Base-by-base conservation (phyloP, 2,888 invertebrate species). In the Harpalus rufipes region DNA sequence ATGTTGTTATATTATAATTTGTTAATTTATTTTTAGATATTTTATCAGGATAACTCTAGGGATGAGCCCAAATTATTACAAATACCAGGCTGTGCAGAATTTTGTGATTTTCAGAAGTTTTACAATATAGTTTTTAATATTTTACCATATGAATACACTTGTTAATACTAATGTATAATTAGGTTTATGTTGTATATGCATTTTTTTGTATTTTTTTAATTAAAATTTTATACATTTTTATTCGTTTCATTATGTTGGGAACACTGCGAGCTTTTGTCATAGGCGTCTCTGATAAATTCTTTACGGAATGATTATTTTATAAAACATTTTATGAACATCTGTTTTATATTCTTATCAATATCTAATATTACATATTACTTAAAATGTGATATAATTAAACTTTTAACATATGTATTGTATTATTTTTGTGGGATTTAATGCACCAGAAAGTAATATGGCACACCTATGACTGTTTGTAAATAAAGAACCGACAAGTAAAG, bases 61-160 rank as follows among this genome's bases (percentile, higher is more conserved):
- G 41, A 56, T 10, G 21, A 81, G 7, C 81, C 81, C 4, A 65
- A 68, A 68, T 21, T 81, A 25, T 81, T 81, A 12, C 51, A 18
- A 51, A 63, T 81, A 18, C 81, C 81, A 25, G 81, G 81, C 8
- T 81, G 81, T 68, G 81, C 65, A 68, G 41, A 81, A 81, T 81
- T 81, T 68, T 81, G 81, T 68, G 63, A 56, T 68, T 81, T 56
- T 68, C 21, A 81, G 41, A 44, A n/a, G 25, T 81, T 81, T 81
- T 16, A 51, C 12, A 68, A 68, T 18, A 14, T 68, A 7, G 51
- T 65, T 68, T 44, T 41, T 16, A 51, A 65, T 68, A 68, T 81
- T 68, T 10, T 81, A 56, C 81, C 81, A n/a, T 6, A 25, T 39
- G 56, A 51, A 25, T 10, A 81, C 25, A 21, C 32, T 0, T 81